Percentiles rank a stretch among this genome's conserved stretches.
Evolutionary conservation across 2,888 invertebrate genomes (phyloP).

Genomic region (Chorisops tibialis): DNA sequence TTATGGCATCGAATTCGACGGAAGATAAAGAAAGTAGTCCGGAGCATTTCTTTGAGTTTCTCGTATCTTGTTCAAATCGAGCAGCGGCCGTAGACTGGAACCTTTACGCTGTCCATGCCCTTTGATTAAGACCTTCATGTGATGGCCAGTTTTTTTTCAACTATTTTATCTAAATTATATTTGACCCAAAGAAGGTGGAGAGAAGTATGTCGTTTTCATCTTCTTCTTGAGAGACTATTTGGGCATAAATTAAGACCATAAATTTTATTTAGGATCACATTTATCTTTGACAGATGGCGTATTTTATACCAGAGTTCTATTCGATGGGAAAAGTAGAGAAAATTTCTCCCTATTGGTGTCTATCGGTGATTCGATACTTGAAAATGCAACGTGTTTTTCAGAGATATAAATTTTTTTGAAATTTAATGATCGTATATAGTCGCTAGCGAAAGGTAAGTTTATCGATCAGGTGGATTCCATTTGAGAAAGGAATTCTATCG

Average conservation of each 20-base stretch:
- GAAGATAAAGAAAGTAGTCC: constrained; percentile 12
- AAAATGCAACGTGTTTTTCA: constrained; percentile 5
- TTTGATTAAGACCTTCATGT: constrained; percentile 33
- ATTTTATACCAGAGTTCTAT: constrained; percentile 20
- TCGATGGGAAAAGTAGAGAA: constrained; percentile 20
- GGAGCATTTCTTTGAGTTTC: constrained; percentile 2
- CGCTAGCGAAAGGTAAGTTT: constrained; percentile 6
- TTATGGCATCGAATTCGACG: constrained; percentile 25
- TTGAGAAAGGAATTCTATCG: not conserved
- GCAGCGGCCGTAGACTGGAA: not conserved
- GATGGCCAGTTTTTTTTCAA: constrained; percentile 18
- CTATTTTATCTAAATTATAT: constrained; percentile 29
- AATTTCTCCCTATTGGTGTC: not conserved
- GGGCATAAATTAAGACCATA: constrained; percentile 34
- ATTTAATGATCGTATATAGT: constrained; percentile 10
- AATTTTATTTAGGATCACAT: constrained; percentile 35
- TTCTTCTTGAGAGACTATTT: too few species aligned
- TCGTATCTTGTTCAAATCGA: not conserved
- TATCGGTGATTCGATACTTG: not conserved
- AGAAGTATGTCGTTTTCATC: too few species aligned
- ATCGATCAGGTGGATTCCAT: constrained; percentile 14
- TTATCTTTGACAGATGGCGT: constrained; percentile 34
- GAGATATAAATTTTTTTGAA: constrained; percentile 14
- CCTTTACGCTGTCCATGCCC: not conserved
- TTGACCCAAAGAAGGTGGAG: constrained; percentile 19